A percentile compares a stretch with the other conserved stretches of the same genome.
phyloP scores from a whole-genome alignment of 2,888 invertebrate species.

The Metopia argyrocephala region DNA sequence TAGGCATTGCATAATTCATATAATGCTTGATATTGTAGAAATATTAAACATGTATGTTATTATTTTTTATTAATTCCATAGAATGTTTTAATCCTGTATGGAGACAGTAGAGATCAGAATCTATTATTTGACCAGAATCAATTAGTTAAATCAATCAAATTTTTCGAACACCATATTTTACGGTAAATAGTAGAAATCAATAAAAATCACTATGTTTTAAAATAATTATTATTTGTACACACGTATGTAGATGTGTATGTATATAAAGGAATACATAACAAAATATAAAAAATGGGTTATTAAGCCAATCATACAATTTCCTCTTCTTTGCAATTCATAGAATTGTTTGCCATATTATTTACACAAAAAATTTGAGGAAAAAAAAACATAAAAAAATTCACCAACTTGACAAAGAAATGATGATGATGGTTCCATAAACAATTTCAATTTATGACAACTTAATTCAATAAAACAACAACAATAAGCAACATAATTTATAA shows the following conservation, averaged over 20 bases:
- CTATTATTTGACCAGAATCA: background rate
- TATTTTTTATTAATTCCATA: too few species aligned
- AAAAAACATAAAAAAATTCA: background rate
- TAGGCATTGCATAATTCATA: too few species aligned
- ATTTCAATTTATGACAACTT: slow-evolving; percentile 55
- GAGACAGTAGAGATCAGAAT: too few species aligned
- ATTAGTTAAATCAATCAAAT: too few species aligned
- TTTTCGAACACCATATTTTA: background rate
- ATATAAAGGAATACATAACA: background rate
- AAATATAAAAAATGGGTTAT: background rate
- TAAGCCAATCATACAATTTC: slow-evolving; percentile 1
- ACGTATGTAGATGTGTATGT: too few species aligned
- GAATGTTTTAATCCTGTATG: too few species aligned
- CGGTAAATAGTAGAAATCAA: background rate
- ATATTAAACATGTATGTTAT: too few species aligned
- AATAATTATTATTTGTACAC: background rate
- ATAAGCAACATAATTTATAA: slow-evolving; percentile 12
- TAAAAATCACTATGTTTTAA: slow-evolving; percentile 7
- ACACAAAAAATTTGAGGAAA: background rate
- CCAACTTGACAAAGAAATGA: slow-evolving; percentile 26
- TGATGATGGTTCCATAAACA: slow-evolving; percentile 62
- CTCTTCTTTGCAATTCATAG: background rate
- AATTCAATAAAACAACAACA: slow-evolving; percentile 41
- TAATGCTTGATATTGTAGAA: too few species aligned
- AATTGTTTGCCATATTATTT: background rate